These are phyloP conservation scores for Macrophya annulata DNA, from an alignment of 2,888 invertebrate genomes.

Conservation along the genomic window DNA sequence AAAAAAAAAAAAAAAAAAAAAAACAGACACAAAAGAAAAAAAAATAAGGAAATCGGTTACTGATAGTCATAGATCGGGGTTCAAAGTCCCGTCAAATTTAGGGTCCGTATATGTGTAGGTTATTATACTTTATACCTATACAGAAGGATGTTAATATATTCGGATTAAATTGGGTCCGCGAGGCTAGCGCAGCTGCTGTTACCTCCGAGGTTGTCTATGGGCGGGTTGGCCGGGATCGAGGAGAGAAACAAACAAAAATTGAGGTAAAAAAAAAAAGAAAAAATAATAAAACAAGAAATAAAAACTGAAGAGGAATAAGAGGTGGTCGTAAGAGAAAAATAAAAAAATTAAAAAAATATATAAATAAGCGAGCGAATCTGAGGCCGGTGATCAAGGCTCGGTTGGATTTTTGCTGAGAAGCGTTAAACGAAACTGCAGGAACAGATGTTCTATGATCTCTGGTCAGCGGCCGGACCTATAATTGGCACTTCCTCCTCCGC, in stretches of 20 bases:
- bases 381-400: neutral
- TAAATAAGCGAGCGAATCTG: neutral
- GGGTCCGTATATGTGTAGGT: neutral
- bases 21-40: too few relatives aligned
- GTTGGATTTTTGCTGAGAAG: slow-evolving; percentile 7
- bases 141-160: slow-evolving; percentile 46
- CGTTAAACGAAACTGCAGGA: slow-evolving; percentile 9
- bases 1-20: neutral
- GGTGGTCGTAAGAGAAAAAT: neutral
- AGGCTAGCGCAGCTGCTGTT: slow-evolving; percentile 55
- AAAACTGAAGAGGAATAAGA: neutral
- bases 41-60: neutral
- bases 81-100: slow-evolving; percentile 7
- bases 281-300: neutral
- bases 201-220: slow-evolving; percentile 34
- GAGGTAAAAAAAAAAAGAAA: neutral
- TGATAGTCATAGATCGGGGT: slow-evolving; percentile 26
- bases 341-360: neutral
- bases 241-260: slow-evolving; percentile 28
- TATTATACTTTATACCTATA: neutral
- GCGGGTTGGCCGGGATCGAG: neutral
- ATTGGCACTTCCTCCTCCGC: slow-evolving; percentile 52
- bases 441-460: slow-evolving; percentile 54
- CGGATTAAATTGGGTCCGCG: slow-evolving; percentile 55
- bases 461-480: slow-evolving; percentile 43